Conservation (phyloP, 1,140 invertebrate genomes). For the Lasaia peninsularis region DNA sequence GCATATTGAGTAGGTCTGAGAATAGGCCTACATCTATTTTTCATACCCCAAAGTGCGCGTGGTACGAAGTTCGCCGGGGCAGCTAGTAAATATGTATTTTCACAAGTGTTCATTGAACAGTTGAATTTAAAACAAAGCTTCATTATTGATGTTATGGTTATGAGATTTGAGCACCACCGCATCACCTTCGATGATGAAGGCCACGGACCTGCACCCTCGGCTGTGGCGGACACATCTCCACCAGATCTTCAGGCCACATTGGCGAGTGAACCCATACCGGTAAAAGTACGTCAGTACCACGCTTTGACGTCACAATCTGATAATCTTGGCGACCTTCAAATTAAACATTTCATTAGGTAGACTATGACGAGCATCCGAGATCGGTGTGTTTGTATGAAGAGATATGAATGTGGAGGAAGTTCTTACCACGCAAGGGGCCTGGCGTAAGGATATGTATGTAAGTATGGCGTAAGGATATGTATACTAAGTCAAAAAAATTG, state of each 20-base stretch:
- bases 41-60: no score
- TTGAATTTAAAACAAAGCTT: background rate
- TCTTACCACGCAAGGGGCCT: no score
- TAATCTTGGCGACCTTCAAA: background rate
- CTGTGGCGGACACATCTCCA: constrained; percentile 3
- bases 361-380: no score
- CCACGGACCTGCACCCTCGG: background rate
- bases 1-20: no score
- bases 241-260: background rate
- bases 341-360: background rate
- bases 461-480: no score
- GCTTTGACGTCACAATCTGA: background rate
- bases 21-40: no score
- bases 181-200: background rate
- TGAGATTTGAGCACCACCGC: background rate
- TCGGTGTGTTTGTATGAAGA: no score
- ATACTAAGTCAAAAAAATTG: no score
- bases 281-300: background rate
- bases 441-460: no score
- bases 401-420: no score
- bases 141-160: background rate
- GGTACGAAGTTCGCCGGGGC: no score
- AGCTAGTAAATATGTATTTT: no score
- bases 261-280: background rate
- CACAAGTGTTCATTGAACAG: background rate